phyloP scores from a whole-genome alignment of 2,888 invertebrate genomes.

The Chrysopilus asiliformis region DNA sequence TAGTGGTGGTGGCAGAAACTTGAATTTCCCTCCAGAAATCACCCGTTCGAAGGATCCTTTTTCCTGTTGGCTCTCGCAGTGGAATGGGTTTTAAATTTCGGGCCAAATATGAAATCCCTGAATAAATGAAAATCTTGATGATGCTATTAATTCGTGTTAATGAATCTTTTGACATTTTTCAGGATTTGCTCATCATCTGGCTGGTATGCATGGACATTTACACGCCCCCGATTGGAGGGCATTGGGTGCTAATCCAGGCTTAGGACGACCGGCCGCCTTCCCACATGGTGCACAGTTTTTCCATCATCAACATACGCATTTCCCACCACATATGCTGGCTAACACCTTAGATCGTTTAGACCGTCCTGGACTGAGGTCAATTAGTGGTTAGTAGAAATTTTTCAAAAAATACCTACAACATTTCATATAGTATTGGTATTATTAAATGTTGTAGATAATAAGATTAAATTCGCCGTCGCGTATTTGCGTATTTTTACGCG shows the following conservation, averaged over 20 bases:
- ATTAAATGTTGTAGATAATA: too few species aligned
- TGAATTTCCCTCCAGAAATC: too few species aligned
- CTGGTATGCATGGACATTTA: conserved; percentile 51
- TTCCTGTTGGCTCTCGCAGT: too few species aligned
- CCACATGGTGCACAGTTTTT: conserved; percentile 35
- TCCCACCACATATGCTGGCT: conserved; percentile 43
- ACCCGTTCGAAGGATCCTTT: too few species aligned
- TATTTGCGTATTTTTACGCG: too few species aligned
- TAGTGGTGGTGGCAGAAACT: too few species aligned
- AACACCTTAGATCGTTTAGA: conserved; percentile 37
- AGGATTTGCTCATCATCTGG: conserved; percentile 65
- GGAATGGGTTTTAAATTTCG: not conserved
- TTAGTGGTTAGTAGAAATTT: conserved; percentile 26
- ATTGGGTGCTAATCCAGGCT: conserved; percentile 28
- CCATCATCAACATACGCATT: conserved; percentile 40
- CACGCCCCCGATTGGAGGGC: conserved; percentile 52
- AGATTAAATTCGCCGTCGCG: too few species aligned
- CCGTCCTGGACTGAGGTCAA: conserved; percentile 22
- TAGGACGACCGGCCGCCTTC: conserved; percentile 27
- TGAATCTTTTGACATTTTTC: conserved; percentile 11
- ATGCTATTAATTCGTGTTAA: not conserved
- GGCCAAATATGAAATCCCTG: not conserved
- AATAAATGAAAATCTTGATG: not conserved
- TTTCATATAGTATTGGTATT: not conserved
- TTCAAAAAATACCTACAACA: not conserved